phyloP scores from a whole-genome alignment of 2,113 vertebrate genomes.

The Oncorhynchus gorbuscha region DNA sequence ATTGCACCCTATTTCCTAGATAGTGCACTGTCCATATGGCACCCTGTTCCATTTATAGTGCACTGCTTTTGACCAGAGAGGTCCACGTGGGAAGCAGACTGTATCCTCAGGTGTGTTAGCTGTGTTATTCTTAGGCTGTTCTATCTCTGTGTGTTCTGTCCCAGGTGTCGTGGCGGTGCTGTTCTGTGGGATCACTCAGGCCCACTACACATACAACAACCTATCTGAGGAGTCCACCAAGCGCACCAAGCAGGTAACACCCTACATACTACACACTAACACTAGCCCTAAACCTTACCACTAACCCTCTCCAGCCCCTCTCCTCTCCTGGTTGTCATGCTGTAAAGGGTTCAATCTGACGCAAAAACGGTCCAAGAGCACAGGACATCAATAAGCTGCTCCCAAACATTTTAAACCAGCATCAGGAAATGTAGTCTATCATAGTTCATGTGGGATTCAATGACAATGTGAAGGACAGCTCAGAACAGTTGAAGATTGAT shows the following conservation, averaged over 20 bases:
- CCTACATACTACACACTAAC: neutral
- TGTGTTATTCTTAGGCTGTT: neutral
- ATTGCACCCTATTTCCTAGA: too few relatives aligned
- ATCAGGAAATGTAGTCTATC: too few relatives aligned
- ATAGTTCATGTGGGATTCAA: too few relatives aligned
- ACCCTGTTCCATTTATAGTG: too few relatives aligned
- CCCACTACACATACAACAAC: slow-evolving; percentile 95
- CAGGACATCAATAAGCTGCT: too few relatives aligned
- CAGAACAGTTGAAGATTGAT: too few relatives aligned
- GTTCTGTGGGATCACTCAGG: slow-evolving; percentile 96
- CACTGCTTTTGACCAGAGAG: too few relatives aligned
- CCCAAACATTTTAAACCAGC: too few relatives aligned
- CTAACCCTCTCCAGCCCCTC: neutral
- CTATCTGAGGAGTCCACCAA: slow-evolving; percentile 90
- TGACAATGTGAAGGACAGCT: too few relatives aligned
- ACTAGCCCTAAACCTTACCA: neutral
- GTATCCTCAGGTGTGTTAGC: neutral
- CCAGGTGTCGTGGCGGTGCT: slow-evolving; percentile 93
- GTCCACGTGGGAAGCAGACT: too few relatives aligned
- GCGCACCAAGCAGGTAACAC: slow-evolving; percentile 88
- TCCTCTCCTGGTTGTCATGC: neutral
- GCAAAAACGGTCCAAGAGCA: too few relatives aligned
- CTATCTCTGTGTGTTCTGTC: slow-evolving; percentile 6
- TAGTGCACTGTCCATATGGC: too few relatives aligned
- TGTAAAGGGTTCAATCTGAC: slow-evolving; percentile 13